These are phyloP conservation scores for Trichonephila clavata DNA, from an alignment of 1,140 invertebrate genomes.

Conservation along the genomic window DNA sequence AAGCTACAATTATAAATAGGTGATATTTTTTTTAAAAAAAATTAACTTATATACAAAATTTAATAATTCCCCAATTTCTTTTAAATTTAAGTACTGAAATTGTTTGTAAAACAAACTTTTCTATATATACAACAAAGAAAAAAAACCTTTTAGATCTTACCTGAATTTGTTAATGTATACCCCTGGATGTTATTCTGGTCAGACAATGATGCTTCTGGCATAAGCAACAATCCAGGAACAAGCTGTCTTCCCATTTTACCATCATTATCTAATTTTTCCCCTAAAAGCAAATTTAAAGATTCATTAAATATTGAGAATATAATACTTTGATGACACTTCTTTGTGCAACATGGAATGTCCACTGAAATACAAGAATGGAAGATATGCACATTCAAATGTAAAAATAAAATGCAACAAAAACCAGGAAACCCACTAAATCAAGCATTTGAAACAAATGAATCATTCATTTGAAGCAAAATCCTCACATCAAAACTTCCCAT, in stretches of 20 bases:
- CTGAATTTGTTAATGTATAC: slow-evolving; percentile 70
- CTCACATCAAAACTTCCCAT: too few relatives aligned
- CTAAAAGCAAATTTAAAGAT: not conserved
- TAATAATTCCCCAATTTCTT: not conserved
- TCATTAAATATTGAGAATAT: too few relatives aligned
- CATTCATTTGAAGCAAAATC: too few relatives aligned
- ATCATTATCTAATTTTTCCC: slow-evolving; percentile 76
- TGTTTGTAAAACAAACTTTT: not conserved
- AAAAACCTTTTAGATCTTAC: not conserved
- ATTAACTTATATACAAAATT: too few relatives aligned
- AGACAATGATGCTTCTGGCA: slow-evolving; percentile 82
- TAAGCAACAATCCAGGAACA: slow-evolving; percentile 89
- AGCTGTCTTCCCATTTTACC: slow-evolving; percentile 84
- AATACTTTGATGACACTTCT: too few relatives aligned
- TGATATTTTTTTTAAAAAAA: not conserved
- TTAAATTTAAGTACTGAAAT: not conserved
- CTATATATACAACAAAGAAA: too few relatives aligned
- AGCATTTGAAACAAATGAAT: too few relatives aligned
- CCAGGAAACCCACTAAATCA: too few relatives aligned
- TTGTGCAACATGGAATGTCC: too few relatives aligned
- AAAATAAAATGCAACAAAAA: too few relatives aligned
- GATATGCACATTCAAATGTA: too few relatives aligned
- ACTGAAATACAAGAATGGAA: too few relatives aligned
- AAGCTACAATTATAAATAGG: slow-evolving; percentile 67
- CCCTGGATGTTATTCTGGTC: slow-evolving; percentile 70